These are phyloP conservation scores for Periparus ater DNA, from an alignment of 2,797 vertebrate species.

Conservation along the genomic window DNA sequence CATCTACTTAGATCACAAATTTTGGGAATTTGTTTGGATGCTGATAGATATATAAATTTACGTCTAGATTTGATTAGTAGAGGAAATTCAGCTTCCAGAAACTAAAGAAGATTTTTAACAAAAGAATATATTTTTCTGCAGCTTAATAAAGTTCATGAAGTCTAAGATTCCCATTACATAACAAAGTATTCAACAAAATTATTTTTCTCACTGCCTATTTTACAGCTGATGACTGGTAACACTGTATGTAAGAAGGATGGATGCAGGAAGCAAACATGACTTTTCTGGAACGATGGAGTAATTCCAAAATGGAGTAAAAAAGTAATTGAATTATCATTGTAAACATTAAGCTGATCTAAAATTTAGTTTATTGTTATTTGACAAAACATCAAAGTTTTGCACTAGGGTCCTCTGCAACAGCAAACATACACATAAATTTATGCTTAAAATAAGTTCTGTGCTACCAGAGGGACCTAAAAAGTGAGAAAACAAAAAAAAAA, in stretches of 20 bases:
- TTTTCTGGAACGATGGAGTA: background rate
- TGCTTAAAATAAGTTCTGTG: background rate
- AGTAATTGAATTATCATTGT: background rate
- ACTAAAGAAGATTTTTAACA: background rate
- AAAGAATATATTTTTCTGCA: background rate
- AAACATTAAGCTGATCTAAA: background rate
- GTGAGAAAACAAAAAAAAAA: background rate
- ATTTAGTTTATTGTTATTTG: background rate
- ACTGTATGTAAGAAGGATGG: background rate
- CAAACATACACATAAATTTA: background rate
- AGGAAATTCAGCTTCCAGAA: background rate
- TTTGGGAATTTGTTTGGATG: background rate
- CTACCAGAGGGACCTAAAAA: background rate
- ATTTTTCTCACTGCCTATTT: background rate
- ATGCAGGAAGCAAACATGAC: background rate
- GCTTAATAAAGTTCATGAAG: background rate
- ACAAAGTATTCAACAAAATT: background rate
- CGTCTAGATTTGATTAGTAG: background rate
- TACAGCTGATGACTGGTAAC: background rate
- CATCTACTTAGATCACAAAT: background rate
- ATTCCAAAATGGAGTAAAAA: background rate
- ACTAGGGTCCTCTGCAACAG: background rate
- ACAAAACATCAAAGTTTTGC: background rate
- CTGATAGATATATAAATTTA: background rate
- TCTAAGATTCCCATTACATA: background rate